Conservation (phyloP, 1,140 invertebrate species). For the Diprion similis region DNA sequence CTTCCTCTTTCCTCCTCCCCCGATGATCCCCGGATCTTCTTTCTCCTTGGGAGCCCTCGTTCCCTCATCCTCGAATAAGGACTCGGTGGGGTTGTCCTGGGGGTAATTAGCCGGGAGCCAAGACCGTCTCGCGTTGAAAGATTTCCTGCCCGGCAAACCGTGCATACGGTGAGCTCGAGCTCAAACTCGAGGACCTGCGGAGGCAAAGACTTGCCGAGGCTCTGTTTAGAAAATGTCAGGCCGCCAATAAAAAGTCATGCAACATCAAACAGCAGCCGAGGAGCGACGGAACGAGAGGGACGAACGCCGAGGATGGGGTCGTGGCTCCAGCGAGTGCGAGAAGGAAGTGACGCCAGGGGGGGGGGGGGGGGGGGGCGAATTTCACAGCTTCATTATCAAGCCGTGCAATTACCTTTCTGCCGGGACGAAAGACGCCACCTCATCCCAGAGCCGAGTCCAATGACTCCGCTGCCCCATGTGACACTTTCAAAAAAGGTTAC, state of each 20-base stretch:
- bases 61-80: conserved; percentile 1
- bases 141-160: conserved; percentile 38
- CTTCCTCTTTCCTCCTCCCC: conserved; percentile 26
- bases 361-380: not conserved
- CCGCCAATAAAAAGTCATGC: conserved; percentile 63
- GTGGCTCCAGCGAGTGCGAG: no score
- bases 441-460: not conserved
- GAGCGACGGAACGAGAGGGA: conserved; percentile 1
- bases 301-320: not conserved
- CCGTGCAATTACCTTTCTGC: conserved; percentile 40
- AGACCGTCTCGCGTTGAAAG: conserved; percentile 35
- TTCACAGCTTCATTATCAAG: conserved; percentile 40
- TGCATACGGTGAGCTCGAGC: conserved; percentile 11
- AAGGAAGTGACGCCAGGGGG: not conserved
- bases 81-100: conserved; percentile 31
- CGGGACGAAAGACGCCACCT: conserved; percentile 24
- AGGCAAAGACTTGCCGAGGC: conserved; percentile 11
- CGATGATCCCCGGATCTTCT: conserved; percentile 4
- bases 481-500: conserved; percentile 19
- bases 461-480: conserved; percentile 10
- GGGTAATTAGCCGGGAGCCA: conserved; percentile 50
- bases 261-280: conserved; percentile 49
- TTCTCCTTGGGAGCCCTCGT: not conserved
- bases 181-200: conserved; percentile 20
- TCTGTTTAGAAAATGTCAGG: conserved; percentile 62